A percentile compares a stretch with the other conserved stretches of the same genome.
Evolutionary conservation across 2,113 vertebrate genomes (phyloP).

Genomic region (Boulengerochromis microlepis): DNA sequence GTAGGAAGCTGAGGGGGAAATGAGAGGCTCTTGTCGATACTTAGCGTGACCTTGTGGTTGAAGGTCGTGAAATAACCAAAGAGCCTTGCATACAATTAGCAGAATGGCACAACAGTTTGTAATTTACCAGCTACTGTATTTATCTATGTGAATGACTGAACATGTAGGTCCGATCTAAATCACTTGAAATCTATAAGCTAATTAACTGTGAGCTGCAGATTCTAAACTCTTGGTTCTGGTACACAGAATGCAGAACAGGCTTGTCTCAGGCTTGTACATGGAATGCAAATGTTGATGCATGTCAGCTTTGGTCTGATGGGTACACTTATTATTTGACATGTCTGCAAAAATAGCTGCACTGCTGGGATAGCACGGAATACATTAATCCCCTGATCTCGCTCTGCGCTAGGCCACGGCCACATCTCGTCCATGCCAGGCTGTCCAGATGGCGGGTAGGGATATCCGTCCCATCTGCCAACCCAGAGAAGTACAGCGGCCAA

Average conservation of each 20-base stretch:
- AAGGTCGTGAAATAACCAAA: not conserved
- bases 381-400: conserved; percentile 63
- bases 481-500: conserved; percentile 48
- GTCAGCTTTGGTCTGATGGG: conserved; percentile 27
- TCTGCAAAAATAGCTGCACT: conserved; percentile 43
- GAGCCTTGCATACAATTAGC: not conserved
- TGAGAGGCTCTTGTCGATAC: not conserved
- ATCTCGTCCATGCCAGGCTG: conserved; percentile 41
- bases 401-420: conserved; percentile 29
- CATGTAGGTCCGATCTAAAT: not conserved
- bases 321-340: conserved; percentile 51
- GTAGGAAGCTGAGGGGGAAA: not conserved
- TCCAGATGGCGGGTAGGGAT: conserved; percentile 67
- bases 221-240: not conserved
- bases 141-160: not conserved
- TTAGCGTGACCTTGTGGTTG: not conserved
- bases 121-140: not conserved
- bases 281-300: conserved; percentile 20
- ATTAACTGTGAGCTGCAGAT: not conserved
- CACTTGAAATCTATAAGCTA: not conserved
- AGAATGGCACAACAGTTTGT: not conserved
- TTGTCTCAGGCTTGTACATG: not conserved
- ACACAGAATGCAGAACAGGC: not conserved
- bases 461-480: conserved; percentile 67
- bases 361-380: conserved; percentile 14